phyloP scores from a whole-genome alignment of 2,797 vertebrate species.

The Salmo trutta region DNA sequence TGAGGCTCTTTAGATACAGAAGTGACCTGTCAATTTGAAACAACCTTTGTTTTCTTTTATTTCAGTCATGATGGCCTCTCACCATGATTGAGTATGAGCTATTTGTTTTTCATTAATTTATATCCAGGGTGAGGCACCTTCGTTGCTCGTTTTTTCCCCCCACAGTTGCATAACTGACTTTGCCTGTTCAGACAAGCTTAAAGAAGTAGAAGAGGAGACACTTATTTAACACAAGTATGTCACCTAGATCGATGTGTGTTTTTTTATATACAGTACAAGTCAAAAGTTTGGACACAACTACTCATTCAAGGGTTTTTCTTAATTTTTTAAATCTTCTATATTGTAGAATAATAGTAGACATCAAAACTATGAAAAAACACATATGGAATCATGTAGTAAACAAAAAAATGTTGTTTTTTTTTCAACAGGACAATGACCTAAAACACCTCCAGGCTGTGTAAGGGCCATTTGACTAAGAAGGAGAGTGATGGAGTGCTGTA shows the following conservation, averaged over 20 bases:
- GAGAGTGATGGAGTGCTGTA: no score
- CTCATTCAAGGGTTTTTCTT: no score
- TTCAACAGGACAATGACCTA: no score
- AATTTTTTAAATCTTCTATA: no score
- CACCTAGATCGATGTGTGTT: not conserved
- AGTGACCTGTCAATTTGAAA: slow-evolving; percentile 23
- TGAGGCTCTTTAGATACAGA: slow-evolving; percentile 14
- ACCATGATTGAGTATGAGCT: slow-evolving; percentile 16
- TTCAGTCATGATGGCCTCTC: slow-evolving; percentile 30
- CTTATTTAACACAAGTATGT: slow-evolving; percentile 4
- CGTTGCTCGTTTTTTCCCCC: not conserved
- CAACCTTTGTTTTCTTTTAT: slow-evolving; percentile 19
- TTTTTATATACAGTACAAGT: not conserved
- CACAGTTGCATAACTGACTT: slow-evolving; percentile 8
- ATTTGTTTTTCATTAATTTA: slow-evolving; percentile 27
- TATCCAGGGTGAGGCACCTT: slow-evolving; percentile 1
- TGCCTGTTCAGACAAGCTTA: slow-evolving; percentile 14
- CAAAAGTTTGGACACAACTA: no score
- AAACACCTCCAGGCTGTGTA: no score
- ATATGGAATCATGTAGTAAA: no score
- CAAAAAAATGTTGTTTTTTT: no score
- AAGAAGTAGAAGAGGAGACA: slow-evolving; percentile 5
- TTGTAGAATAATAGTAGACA: no score
- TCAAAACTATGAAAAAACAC: no score
- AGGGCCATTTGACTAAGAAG: no score